Evolutionary conservation across 2,113 vertebrate species (phyloP).

Genomic region (Phaethornis superciliosus): DNA sequence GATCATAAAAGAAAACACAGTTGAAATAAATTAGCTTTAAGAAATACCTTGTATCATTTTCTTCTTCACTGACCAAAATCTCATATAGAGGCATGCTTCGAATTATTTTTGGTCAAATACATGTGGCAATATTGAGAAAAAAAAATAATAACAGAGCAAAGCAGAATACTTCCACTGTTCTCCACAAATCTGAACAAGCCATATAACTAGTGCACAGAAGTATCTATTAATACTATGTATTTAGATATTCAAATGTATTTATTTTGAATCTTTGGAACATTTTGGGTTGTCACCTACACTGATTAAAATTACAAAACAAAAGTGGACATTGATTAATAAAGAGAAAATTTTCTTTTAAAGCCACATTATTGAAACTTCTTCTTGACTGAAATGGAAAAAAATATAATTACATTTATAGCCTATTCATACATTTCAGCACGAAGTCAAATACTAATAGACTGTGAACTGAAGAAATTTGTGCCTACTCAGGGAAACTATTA

Average conservation of each 20-base stretch:
- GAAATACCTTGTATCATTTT: not conserved
- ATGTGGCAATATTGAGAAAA: not conserved
- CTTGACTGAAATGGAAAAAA: conserved; percentile 25
- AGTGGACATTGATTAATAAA: not conserved
- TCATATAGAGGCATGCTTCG: not conserved
- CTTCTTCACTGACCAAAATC: not conserved
- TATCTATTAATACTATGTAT: not conserved
- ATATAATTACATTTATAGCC: not conserved
- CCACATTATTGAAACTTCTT: not conserved
- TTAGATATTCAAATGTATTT: not conserved
- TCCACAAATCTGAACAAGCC: not conserved
- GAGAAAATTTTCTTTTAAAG: not conserved
- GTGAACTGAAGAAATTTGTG: conserved; percentile 1
- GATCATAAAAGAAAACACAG: not conserved
- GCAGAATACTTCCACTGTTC: not conserved
- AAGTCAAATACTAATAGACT: conserved; percentile 21
- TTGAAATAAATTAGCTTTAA: not conserved
- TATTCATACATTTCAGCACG: conserved; percentile 26
- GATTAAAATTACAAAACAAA: not conserved
- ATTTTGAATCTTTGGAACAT: not conserved
- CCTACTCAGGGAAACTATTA: not conserved
- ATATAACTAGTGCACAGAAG: not conserved
- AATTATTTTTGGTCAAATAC: not conserved
- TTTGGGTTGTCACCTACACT: not conserved
- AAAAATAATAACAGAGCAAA: not conserved